Percentiles rank a stretch among this genome's conserved stretches.
phyloP scores from a whole-genome alignment of 2,797 vertebrate species.

The Gambelia wislizenii region DNA sequence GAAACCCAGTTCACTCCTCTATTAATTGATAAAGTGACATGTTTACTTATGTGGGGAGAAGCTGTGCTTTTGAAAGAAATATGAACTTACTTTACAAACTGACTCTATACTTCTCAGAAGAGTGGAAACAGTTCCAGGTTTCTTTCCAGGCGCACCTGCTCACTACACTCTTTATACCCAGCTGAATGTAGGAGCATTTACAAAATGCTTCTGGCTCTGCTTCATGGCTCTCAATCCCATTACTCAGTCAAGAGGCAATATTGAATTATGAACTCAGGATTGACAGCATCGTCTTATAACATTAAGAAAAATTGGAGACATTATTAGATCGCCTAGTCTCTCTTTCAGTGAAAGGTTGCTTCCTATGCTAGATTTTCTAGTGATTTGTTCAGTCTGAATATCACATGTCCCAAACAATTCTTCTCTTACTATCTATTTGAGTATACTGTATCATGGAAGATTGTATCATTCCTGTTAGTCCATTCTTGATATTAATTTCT shows the following conservation, averaged over 20 bases:
- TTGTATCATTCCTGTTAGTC: background rate
- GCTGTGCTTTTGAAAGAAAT: conserved; percentile 5
- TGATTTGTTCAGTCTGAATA: conserved; percentile 9
- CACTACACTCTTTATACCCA: background rate
- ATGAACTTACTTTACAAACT: conserved; percentile 7
- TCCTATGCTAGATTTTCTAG: conserved; percentile 9
- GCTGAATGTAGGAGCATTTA: background rate
- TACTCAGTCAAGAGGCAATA: background rate
- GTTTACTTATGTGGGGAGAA: conserved; percentile 8
- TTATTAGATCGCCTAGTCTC: conserved; percentile 16
- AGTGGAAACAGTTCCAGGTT: background rate
- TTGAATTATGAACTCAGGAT: conserved; percentile 24
- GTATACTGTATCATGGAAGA: background rate
- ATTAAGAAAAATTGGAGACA: background rate
- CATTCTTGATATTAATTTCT: background rate
- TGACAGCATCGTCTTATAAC: conserved; percentile 18
- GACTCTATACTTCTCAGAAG: background rate
- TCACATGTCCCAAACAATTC: background rate
- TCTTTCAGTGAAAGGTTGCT: conserved; percentile 2
- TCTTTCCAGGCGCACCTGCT: background rate
- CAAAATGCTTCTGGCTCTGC: background rate
- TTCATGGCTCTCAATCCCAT: background rate
- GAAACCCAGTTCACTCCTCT: conserved; percentile 49
- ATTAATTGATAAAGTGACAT: conserved; percentile 44
- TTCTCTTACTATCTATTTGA: background rate